Conservation (phyloP, 37 sponge, comb jelly and placozoan genomes). For the Agelas oroides region DNA sequence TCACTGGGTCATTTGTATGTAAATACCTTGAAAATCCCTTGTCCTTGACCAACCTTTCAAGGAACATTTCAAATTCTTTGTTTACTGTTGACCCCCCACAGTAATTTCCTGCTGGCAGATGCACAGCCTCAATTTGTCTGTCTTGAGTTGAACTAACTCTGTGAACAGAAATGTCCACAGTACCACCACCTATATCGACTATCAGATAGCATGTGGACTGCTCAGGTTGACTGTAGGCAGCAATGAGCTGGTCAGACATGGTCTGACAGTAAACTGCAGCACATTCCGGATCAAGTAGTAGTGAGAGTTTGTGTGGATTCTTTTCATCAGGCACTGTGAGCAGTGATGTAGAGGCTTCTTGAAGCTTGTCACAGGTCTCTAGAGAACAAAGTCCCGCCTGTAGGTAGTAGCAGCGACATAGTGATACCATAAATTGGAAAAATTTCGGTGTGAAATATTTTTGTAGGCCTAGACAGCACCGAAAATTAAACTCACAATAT, state of each 20-base stretch:
- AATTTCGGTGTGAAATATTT: too few relatives aligned
- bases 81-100: conserved; percentile 44
- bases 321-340: too few relatives aligned
- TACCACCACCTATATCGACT: conserved; percentile 55
- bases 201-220: conserved; percentile 22
- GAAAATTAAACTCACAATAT: too few relatives aligned
- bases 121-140: conserved; percentile 2
- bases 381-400: too few relatives aligned
- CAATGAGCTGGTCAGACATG: background rate
- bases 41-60: conserved; percentile 9
- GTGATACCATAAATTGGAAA: too few relatives aligned
- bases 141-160: background rate
- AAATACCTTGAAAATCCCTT: conserved; percentile 5
- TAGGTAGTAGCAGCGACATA: too few relatives aligned
- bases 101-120: conserved; percentile 30
- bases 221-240: too few relatives aligned
- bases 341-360: too few relatives aligned
- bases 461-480: too few relatives aligned
- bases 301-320: conserved; percentile 36
- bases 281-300: conserved; percentile 57
- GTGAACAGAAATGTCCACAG: conserved; percentile 38
- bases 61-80: conserved; percentile 16
- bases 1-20: background rate
- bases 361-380: too few relatives aligned
- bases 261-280: conserved; percentile 44